Conservation (phyloP, 92 coral and sea anemone genomes). For the Paramuricea clavata region DNA sequence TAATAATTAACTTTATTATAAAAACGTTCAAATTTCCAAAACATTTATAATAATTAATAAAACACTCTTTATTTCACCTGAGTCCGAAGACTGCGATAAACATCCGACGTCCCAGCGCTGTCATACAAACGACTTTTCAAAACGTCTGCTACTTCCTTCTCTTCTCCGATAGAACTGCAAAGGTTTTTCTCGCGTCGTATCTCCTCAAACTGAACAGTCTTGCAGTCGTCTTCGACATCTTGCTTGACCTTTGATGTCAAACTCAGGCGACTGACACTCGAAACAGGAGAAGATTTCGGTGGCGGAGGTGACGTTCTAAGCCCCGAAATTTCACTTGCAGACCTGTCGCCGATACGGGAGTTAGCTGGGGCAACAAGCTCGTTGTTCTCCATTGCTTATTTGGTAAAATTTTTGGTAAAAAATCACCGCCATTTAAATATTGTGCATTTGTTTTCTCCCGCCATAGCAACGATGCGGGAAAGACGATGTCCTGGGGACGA, state of each 20-base stretch:
- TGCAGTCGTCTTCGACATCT: slow-evolving; percentile 7
- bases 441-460: slow-evolving; percentile 42
- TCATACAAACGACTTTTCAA: slow-evolving; percentile 93
- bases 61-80: slow-evolving; percentile 49
- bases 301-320: not conserved
- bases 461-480: slow-evolving; percentile 39
- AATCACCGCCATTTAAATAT: not conserved
- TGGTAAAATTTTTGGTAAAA: slow-evolving; percentile 2
- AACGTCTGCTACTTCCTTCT: slow-evolving; percentile 80
- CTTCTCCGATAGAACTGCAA: slow-evolving; percentile 39
- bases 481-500: slow-evolving; percentile 13
- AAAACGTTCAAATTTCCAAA: not conserved
- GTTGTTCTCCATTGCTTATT: slow-evolving; percentile 13
- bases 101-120: slow-evolving; percentile 92
- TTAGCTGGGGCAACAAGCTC: slow-evolving; percentile 14
- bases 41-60: too few species aligned
- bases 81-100: slow-evolving; percentile 71
- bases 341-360: slow-evolving; percentile 12
- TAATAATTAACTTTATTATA: not conserved
- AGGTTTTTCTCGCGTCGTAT: not conserved
- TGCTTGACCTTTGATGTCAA: not conserved
- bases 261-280: slow-evolving; percentile 13
- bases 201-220: not conserved
- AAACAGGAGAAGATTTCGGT: slow-evolving; percentile 4
- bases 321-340: not conserved